Percentiles rank a stretch among this genome's conserved stretches.
Conservation (phyloP, 2,113 vertebrate genomes). For the Pseudolaguvia tuberculata region DNA sequence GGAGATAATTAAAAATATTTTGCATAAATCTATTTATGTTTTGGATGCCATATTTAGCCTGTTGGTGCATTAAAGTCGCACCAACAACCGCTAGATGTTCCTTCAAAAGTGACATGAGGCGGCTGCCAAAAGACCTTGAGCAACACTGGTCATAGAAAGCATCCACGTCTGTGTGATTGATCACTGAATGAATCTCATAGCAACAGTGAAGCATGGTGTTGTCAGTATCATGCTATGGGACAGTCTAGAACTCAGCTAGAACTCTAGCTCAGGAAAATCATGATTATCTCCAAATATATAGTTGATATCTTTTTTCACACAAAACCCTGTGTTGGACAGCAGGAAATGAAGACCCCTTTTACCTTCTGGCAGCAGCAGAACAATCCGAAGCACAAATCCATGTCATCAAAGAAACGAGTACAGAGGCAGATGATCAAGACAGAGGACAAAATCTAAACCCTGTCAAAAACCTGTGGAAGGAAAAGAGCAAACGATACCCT, state of each 20-base stretch:
- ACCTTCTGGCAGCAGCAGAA: constrained; percentile 3
- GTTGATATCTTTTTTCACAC: not conserved
- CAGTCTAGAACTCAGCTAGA: not conserved
- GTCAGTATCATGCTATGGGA: not conserved
- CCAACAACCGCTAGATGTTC: not conserved
- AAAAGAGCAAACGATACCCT: not conserved
- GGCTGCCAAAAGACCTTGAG: not conserved
- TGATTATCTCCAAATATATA: not conserved
- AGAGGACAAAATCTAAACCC: not conserved
- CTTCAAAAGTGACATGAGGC: not conserved
- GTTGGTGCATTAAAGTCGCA: not conserved
- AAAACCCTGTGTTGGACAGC: constrained; percentile 4
- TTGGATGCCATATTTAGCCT: too few species aligned
- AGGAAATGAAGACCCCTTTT: constrained; percentile 7
- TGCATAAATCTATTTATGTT: not conserved
- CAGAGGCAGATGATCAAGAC: not conserved
- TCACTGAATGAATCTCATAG: not conserved
- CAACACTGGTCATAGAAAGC: not conserved
- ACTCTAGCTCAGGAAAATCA: not conserved
- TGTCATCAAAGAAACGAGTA: not conserved
- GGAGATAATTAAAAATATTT: not conserved
- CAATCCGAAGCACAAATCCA: not conserved
- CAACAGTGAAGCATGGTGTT: not conserved
- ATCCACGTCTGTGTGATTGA: not conserved
- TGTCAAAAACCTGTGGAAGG: not conserved